These are phyloP conservation scores for Cosmopolites sordidus DNA, from an alignment of 2,888 invertebrate species.

Conservation along the genomic window DNA sequence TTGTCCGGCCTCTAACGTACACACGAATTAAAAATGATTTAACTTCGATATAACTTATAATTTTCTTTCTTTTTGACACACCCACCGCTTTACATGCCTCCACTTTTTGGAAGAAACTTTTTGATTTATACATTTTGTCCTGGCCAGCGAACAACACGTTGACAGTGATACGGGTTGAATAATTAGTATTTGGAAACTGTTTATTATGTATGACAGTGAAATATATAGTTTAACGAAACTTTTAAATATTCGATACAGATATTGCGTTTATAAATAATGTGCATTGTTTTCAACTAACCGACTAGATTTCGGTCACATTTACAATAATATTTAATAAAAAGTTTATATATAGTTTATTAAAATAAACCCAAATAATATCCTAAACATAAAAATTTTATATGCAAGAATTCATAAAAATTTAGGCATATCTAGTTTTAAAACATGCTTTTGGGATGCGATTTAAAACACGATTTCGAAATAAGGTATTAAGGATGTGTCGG, in stretches of 20 bases:
- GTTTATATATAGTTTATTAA: too few relatives aligned
- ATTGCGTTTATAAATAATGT: too few relatives aligned
- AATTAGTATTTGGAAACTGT: constrained; percentile 1
- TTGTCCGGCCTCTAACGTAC: background rate
- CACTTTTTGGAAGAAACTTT: background rate
- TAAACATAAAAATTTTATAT: too few relatives aligned
- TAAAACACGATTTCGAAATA: too few relatives aligned
- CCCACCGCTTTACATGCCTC: background rate
- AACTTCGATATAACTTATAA: background rate
- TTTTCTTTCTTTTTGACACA: background rate
- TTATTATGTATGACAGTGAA: background rate
- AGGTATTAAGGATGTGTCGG: too few relatives aligned
- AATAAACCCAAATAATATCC: too few relatives aligned
- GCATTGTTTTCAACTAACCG: too few relatives aligned
- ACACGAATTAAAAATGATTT: background rate
- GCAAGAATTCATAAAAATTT: too few relatives aligned
- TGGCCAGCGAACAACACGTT: background rate
- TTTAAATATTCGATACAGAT: background rate
- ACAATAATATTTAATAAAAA: too few relatives aligned
- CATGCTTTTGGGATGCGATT: too few relatives aligned
- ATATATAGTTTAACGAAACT: background rate
- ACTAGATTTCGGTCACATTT: too few relatives aligned
- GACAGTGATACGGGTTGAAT: constrained; percentile 1
- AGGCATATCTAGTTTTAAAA: too few relatives aligned
- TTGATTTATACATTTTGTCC: background rate